Conservation (phyloP, 2,113 vertebrate genomes). For the Parotia lawesii region DNA sequence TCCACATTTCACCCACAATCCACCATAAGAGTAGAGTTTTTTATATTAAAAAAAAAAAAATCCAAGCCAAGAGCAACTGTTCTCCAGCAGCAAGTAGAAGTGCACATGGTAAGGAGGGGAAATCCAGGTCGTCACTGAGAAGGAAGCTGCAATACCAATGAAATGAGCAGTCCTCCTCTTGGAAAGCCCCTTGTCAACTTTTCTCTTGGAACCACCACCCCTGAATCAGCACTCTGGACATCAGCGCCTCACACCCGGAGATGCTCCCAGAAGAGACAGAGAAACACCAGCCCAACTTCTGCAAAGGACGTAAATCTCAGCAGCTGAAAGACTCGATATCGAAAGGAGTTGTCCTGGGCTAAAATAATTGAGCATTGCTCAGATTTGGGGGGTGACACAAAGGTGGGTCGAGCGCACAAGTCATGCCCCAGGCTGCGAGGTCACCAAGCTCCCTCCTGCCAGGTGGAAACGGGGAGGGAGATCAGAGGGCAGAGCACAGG, state of each 20-base stretch:
- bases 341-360: not conserved
- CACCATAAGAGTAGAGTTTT: not conserved
- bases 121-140: not conserved
- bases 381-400: not conserved
- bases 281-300: not conserved
- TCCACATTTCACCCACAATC: not conserved
- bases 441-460: not conserved
- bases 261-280: not conserved
- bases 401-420: fast-evolving
- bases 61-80: not conserved
- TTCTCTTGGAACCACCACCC: not conserved
- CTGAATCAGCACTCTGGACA: not conserved
- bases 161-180: not conserved
- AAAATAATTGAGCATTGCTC: fast-evolving
- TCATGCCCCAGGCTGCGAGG: not conserved
- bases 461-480: not conserved
- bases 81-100: not conserved
- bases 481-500: not conserved
- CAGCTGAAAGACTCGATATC: not conserved
- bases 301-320: not conserved
- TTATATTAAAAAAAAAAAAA: not conserved
- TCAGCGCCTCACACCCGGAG: not conserved
- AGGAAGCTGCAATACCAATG: not conserved
- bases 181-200: constrained; percentile 37
- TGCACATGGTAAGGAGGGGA: not conserved